phyloP scores from a whole-genome alignment of 2,113 vertebrate species.

The Marcusenius ussheri region DNA sequence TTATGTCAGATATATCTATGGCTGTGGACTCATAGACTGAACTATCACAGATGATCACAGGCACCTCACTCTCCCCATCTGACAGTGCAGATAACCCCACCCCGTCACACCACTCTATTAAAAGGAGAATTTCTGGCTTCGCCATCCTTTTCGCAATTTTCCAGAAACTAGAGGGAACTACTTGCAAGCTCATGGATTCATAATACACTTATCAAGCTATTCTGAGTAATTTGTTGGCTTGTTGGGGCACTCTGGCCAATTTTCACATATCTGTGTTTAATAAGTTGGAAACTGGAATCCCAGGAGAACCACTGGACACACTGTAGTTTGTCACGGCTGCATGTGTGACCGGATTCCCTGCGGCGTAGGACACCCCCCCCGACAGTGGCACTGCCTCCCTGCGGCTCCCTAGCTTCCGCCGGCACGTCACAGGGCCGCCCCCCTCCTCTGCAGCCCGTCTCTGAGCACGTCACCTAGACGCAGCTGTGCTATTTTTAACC shows the following conservation, averaged over 20 bases:
- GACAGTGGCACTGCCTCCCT: background rate
- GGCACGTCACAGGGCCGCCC: background rate
- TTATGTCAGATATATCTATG: background rate
- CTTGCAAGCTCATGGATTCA: background rate
- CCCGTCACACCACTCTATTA: background rate
- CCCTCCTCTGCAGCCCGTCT: background rate
- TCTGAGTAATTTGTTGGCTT: background rate
- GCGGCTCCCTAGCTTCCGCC: background rate
- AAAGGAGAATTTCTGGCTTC: background rate
- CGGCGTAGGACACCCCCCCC: background rate
- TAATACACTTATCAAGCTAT: background rate
- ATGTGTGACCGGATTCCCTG: background rate
- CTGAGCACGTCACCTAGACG: background rate
- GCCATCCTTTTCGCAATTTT: background rate
- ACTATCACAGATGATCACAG: background rate
- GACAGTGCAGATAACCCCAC: background rate
- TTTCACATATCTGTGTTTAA: background rate
- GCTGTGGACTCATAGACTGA: background rate
- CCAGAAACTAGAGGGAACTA: background rate
- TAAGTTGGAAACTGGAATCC: background rate
- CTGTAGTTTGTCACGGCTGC: background rate
- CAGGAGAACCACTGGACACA: background rate
- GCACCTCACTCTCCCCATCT: background rate
- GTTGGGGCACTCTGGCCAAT: background rate
- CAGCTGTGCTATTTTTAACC: constrained; percentile 3